These are phyloP conservation scores for Scaptomyza tumidula DNA, from an alignment of 2,888 invertebrate genomes.

Conservation along the genomic window DNA sequence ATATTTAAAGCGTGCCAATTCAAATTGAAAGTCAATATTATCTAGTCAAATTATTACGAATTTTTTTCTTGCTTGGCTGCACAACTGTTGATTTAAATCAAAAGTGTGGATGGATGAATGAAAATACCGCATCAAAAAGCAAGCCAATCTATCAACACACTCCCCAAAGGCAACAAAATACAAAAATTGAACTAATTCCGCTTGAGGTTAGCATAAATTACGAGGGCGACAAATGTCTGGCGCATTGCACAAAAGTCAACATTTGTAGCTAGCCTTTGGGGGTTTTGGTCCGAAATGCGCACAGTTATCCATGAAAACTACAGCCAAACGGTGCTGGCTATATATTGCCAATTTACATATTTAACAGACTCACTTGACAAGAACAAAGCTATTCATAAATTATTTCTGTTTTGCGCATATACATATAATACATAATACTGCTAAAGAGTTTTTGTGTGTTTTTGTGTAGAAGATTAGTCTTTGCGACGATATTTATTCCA, in stretches of 20 bases:
- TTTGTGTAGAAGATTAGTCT: neutral
- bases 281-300: conserved; percentile 15
- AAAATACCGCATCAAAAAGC: conserved; percentile 36
- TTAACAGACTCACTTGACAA: neutral
- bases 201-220: conserved; percentile 45
- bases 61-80: conserved; percentile 31
- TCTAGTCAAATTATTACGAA: conserved; percentile 14
- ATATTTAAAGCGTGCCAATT: conserved; percentile 1
- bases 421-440: neutral
- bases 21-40: conserved; percentile 17
- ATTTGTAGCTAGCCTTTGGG: conserved; percentile 18
- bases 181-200: conserved; percentile 24
- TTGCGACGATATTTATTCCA: neutral
- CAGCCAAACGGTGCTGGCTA: conserved; percentile 53
- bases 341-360: conserved; percentile 6
- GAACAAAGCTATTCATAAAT: conserved; percentile 18
- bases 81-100: conserved; percentile 42
- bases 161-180: conserved; percentile 40
- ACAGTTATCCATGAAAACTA: conserved; percentile 59
- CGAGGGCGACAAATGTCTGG: conserved; percentile 48
- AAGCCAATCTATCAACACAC: conserved; percentile 49
- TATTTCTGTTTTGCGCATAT: neutral
- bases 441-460: neutral
- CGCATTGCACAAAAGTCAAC: conserved; percentile 52
- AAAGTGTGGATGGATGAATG: conserved; percentile 28